phyloP scores from a whole-genome alignment of 1,140 invertebrate genomes.

The Oryzaephilus surinamensis region DNA sequence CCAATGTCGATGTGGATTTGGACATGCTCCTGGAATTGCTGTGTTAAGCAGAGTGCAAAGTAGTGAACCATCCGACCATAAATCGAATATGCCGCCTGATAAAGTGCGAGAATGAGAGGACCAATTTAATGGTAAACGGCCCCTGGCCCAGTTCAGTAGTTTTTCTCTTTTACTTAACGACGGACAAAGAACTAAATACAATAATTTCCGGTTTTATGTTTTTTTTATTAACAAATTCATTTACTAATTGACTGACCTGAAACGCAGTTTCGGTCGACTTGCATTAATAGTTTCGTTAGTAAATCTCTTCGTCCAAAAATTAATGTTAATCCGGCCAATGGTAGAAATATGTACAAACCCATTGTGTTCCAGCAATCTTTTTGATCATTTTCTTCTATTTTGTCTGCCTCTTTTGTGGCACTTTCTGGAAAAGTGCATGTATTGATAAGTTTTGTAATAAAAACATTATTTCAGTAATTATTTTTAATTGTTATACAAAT shows the following conservation, averaged over 20 bases:
- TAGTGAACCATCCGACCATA: constrained; percentile 47
- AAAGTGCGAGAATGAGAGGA: constrained; percentile 17
- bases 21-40: constrained; percentile 43
- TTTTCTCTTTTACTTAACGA: constrained; percentile 24
- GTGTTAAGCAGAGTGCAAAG: constrained; percentile 45
- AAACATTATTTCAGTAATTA: too few species aligned
- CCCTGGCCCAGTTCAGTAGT: constrained; percentile 26
- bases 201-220: too few species aligned
- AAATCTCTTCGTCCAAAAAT: constrained; percentile 17
- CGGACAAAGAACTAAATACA: constrained; percentile 27
- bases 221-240: too few species aligned
- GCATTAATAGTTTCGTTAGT: constrained; percentile 15
- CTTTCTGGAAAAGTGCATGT: too few species aligned
- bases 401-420: too few species aligned
- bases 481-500: too few species aligned
- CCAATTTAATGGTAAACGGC: constrained; percentile 24
- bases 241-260: constrained; percentile 24
- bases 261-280: constrained; percentile 20
- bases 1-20: constrained; percentile 40
- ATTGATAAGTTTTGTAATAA: too few species aligned
- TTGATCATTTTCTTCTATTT: too few species aligned
- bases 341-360: constrained; percentile 23
- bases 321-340: constrained; percentile 17
- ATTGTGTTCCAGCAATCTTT: too few species aligned
- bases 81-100: constrained; percentile 22